Conservation (phyloP, 2,888 invertebrate species). For the Tenthredo mesomela region DNA sequence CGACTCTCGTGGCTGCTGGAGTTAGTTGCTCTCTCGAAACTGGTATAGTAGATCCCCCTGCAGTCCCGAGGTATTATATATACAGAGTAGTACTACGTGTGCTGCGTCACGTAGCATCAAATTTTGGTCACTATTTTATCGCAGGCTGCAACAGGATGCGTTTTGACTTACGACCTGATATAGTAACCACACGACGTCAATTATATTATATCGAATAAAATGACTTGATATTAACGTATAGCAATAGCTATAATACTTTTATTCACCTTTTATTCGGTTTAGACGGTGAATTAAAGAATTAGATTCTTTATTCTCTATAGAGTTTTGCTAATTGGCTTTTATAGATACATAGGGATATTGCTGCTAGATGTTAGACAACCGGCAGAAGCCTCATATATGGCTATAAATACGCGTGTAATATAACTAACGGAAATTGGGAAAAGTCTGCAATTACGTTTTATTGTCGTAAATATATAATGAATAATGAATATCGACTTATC, state of each 20-base stretch:
- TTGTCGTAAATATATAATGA: too few relatives aligned
- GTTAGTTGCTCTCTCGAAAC: slow-evolving; percentile 4
- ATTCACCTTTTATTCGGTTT: background rate
- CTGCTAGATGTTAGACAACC: background rate
- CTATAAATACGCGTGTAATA: background rate
- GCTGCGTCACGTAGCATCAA: slow-evolving; percentile 15
- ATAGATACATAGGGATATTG: background rate
- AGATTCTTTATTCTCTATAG: background rate
- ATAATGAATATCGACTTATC: too few relatives aligned
- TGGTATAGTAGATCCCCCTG: background rate
- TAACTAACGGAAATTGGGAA: background rate
- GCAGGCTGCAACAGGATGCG: background rate
- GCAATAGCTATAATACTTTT: background rate
- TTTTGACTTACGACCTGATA: slow-evolving; percentile 18
- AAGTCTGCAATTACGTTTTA: too few relatives aligned
- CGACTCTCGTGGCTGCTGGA: background rate
- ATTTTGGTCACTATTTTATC: background rate
- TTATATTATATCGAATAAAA: background rate
- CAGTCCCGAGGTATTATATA: background rate
- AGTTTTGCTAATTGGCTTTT: background rate
- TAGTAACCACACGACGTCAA: background rate
- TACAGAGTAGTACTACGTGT: slow-evolving; percentile 27
- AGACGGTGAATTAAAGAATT: background rate
- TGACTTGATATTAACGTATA: background rate
- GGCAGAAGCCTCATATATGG: background rate